Evolutionary conservation across 2,888 invertebrate species (phyloP), one percentile per base, ranked within the genome.

Genomic region (Willowsia nigromaculata): DNA sequence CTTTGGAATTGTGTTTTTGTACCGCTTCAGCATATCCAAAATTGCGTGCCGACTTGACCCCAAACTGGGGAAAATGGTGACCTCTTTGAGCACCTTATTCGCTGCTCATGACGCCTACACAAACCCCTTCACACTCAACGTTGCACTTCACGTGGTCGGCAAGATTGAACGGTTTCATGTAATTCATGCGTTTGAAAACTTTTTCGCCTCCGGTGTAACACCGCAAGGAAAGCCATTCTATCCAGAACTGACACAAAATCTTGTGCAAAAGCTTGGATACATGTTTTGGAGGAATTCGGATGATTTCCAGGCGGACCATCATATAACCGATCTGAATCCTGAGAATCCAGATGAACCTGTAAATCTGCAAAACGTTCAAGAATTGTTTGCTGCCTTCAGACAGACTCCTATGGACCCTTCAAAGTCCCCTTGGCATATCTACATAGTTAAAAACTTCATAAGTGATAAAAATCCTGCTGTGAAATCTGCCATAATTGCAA

Each of bases 231-330:
- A 43, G 0, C 25, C 27, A 4, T 9, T 74, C 33, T 89, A 89
- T 56, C 89, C 89, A 7, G 89, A 89, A 71, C 18, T 89, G n/a
- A 71, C 59, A 2, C 89, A 89, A 27, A 89, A 56, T 33, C 68
- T 89, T 80, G 85, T 89, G 6, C 62, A 1, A n/a, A 78, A 85
- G 37, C 85, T 84, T 85, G 89, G 89, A 4, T 89, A 85, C 56
- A 85, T 59, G 9, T 89, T 83, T 78, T 89, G 85, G 84, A 30
- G 25, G 33, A 68, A 65, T 47, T 40, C 80, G n/a, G 89, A 89
- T 25, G 47, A 89, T 30, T 89, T 89, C 59, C 22, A 47, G 11
- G 56, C 85, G 13, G 85, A 80, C 4, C 37, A 84, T 22, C 89
- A 89, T 47, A 33, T 89, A 15, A 40, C 53, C 6, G 27, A 89